A percentile compares a stretch with the other conserved stretches of the same genome.
Conservation (phyloP, 2,888 invertebrate species). For the Holacanthella duospinosa region DNA sequence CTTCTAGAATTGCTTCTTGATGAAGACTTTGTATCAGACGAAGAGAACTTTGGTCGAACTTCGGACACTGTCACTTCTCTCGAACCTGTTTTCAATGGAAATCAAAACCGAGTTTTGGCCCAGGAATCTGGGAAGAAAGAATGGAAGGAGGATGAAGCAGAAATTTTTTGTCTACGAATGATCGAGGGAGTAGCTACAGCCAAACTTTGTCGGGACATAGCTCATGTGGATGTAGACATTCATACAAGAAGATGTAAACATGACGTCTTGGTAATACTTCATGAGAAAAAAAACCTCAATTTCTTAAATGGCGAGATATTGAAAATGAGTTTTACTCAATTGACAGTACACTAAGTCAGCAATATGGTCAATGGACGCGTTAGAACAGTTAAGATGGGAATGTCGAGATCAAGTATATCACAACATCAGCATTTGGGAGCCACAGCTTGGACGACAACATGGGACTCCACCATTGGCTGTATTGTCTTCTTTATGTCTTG, state of each 20-base stretch:
- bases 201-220: constrained; percentile 33
- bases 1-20: constrained; percentile 32
- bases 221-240: constrained; percentile 31
- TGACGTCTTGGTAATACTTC: constrained; percentile 32
- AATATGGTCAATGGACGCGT: constrained; percentile 32
- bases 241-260: constrained; percentile 31
- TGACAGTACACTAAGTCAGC: constrained; percentile 35
- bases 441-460: constrained; percentile 34
- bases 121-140: constrained; percentile 17
- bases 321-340: background rate
- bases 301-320: background rate
- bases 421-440: constrained; percentile 38
- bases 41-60: constrained; percentile 24
- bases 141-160: constrained; percentile 35
- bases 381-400: constrained; percentile 37
- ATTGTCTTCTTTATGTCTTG: constrained; percentile 34
- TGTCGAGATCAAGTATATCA: constrained; percentile 38
- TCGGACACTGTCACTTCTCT: constrained; percentile 15
- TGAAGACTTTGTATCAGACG: constrained; percentile 33
- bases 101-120: constrained; percentile 15
- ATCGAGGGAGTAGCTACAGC: constrained; percentile 36
- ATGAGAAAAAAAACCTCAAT: background rate
- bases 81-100: constrained; percentile 27
- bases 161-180: constrained; percentile 33
- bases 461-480: constrained; percentile 34